A percentile compares a stretch with the other conserved stretches of the same genome.
Evolutionary conservation across 1,140 invertebrate species (phyloP).

Genomic region (Brachionus rotundiformis): DNA sequence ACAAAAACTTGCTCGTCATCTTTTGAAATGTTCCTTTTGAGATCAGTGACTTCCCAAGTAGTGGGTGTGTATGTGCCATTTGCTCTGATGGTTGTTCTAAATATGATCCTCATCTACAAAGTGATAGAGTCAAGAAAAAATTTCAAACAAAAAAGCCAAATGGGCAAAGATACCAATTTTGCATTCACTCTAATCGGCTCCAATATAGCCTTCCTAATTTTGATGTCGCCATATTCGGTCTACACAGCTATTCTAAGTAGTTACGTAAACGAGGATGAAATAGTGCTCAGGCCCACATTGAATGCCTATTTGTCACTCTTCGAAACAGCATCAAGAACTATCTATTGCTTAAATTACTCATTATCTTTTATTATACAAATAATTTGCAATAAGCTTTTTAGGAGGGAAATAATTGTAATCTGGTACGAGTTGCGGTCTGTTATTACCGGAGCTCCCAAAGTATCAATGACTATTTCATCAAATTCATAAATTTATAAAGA

Average conservation of each 20-base stretch:
- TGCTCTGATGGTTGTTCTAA: not conserved
- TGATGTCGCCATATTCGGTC: not conserved
- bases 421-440: not conserved
- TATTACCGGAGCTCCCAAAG: not conserved
- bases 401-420: conserved; percentile 4
- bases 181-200: not conserved
- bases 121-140: not conserved
- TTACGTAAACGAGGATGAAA: not conserved
- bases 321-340: not conserved
- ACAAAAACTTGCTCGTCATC: not conserved
- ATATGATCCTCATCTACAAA: not conserved
- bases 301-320: conserved; percentile 7
- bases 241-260: not conserved
- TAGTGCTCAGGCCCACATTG: not conserved
- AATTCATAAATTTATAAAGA: not conserved
- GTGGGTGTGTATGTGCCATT: not conserved
- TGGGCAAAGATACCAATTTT: conserved; percentile 10
- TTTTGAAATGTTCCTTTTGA: not conserved
- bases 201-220: not conserved
- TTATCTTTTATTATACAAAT: not conserved
- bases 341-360: conserved; percentile 27
- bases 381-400: not conserved
- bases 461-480: not conserved
- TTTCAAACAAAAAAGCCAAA: not conserved
- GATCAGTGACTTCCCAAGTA: not conserved